Conservation (phyloP, 2,888 invertebrate species). For the Serripes groenlandicus region DNA sequence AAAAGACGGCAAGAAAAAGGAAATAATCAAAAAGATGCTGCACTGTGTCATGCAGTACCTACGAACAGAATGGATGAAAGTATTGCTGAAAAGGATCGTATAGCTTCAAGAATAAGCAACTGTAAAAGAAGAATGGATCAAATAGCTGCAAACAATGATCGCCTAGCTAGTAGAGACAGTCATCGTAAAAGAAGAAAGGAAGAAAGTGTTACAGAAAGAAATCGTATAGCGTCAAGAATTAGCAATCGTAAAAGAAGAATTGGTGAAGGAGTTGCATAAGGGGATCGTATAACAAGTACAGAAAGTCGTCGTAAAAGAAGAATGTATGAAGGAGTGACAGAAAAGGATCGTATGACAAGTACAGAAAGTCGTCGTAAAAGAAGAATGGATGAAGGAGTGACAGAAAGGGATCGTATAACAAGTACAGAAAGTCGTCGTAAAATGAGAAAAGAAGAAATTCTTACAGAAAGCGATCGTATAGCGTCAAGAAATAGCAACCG, state of each 20-base stretch:
- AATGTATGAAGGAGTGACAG: neutral
- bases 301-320: conserved; percentile 14
- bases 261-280: neutral
- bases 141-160: neutral
- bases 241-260: neutral
- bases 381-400: conserved; percentile 7
- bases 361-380: conserved; percentile 15
- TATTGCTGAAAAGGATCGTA: conserved; percentile 13
- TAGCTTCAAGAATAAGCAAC: neutral
- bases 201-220: neutral
- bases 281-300: conserved; percentile 4
- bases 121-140: conserved; percentile 4
- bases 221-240: neutral
- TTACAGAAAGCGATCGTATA: conserved; percentile 3
- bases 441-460: neutral
- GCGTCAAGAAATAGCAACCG: neutral
- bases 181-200: conserved; percentile 2
- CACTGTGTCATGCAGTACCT: conserved; percentile 11
- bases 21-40: conserved; percentile 11
- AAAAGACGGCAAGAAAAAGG: conserved; percentile 10
- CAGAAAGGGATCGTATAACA: conserved; percentile 6
- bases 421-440: neutral
- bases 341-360: neutral
- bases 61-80: neutral
- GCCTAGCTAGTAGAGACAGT: neutral